These are phyloP conservation scores for Lasioglossum calceatum DNA, from an alignment of 2,888 invertebrate genomes.

Conservation along the genomic window DNA sequence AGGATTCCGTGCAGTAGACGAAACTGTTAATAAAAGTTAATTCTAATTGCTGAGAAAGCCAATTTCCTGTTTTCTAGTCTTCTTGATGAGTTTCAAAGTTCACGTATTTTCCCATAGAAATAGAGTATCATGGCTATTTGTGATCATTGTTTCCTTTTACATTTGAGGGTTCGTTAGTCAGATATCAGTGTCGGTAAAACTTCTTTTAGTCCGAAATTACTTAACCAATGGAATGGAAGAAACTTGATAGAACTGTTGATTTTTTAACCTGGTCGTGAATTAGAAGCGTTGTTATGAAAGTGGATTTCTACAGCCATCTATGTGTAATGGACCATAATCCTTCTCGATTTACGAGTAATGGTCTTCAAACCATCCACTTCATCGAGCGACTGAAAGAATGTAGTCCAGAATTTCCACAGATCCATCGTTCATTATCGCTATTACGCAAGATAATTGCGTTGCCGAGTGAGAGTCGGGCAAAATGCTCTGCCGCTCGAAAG, in stretches of 20 bases:
- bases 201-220: background rate
- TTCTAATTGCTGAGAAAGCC: background rate
- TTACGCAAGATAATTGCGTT: constrained; percentile 17
- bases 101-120: background rate
- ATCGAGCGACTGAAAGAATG: background rate
- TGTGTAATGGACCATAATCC: background rate
- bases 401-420: constrained; percentile 1
- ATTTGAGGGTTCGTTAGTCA: background rate
- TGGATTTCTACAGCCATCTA: background rate
- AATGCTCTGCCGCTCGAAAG: background rate
- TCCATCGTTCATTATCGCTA: constrained; percentile 6
- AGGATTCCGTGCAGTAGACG: background rate
- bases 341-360: background rate
- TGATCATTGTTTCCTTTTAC: too few species aligned
- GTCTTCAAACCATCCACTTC: background rate
- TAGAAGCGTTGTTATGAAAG: background rate
- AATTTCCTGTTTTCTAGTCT: background rate
- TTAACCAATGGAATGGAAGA: background rate
- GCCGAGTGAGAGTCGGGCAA: background rate
- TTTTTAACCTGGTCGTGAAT: background rate
- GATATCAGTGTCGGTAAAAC: background rate
- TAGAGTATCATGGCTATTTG: background rate
- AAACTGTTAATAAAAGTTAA: background rate
- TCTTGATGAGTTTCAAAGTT: background rate
- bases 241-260: background rate